A percentile compares a stretch with the other conserved stretches of the same genome.
Evolutionary conservation across 37 sponge, comb jelly and placozoan species (phyloP).

Genomic region (Chondrosia reniformis): DNA sequence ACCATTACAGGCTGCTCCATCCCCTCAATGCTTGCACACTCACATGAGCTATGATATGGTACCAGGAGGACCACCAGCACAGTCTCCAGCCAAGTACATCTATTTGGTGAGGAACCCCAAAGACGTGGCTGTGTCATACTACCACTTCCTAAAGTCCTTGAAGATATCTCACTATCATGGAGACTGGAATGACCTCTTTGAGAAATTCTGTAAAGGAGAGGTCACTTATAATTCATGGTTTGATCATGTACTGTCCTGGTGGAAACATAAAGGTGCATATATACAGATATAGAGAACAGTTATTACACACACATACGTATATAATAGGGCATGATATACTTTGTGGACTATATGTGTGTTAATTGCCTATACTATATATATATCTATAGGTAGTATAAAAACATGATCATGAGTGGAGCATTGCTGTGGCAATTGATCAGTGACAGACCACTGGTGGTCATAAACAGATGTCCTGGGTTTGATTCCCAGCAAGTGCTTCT

Average conservation of each 20-base stretch:
- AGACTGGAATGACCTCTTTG: conserved; percentile 28
- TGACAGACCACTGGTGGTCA: too few relatives aligned
- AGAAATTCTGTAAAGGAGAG: conserved; percentile 14
- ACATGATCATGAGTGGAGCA: too few relatives aligned
- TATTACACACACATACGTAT: too few relatives aligned
- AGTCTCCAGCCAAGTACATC: conserved; percentile 31
- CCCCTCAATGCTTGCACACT: conserved; percentile 16
- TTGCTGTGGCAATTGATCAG: too few relatives aligned
- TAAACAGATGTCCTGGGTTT: too few relatives aligned
- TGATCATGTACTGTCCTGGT: conserved; percentile 40
- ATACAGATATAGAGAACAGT: background rate
- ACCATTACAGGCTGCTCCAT: background rate
- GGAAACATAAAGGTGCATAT: conserved; percentile 21
- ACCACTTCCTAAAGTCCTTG: background rate
- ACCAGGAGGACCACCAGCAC: conserved; percentile 6
- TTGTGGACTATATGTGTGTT: too few relatives aligned
- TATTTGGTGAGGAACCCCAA: conserved; percentile 30
- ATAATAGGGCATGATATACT: too few relatives aligned
- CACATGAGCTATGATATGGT: conserved; percentile 17
- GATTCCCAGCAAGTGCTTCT: too few relatives aligned
- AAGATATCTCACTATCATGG: background rate
- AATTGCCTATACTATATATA: too few relatives aligned
- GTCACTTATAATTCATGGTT: conserved; percentile 12
- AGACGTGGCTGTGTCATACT: conserved; percentile 24
- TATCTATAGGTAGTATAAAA: too few relatives aligned